Conservation (phyloP, 2,888 invertebrate species). For the Ceriagrion tenellum region DNA sequence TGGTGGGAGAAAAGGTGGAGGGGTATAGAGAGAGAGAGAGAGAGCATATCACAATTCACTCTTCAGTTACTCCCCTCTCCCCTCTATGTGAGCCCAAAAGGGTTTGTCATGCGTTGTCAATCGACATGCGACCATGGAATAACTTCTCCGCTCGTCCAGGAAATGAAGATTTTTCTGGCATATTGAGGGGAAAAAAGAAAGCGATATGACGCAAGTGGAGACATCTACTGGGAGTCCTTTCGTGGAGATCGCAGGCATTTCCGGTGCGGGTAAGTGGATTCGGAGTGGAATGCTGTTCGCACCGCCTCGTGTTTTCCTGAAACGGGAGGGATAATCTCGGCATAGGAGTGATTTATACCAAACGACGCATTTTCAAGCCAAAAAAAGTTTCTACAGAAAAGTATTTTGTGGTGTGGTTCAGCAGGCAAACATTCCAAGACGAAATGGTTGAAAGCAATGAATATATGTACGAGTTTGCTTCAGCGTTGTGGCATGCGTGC, state of each 20-base stretch:
- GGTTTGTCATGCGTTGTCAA: background rate
- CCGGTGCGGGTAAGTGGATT: background rate
- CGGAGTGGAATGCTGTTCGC: background rate
- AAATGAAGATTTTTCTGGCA: background rate
- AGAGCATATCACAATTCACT: background rate
- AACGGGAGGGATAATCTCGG: background rate
- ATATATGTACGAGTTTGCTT: too few species aligned
- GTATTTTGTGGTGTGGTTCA: too few species aligned
- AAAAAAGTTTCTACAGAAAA: too few species aligned
- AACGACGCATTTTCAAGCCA: background rate
- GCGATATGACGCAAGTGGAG: background rate
- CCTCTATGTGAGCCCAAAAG: background rate
- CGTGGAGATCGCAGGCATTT: background rate
- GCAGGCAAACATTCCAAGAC: too few species aligned
- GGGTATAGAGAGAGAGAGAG: too few species aligned
- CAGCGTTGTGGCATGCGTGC: too few species aligned
- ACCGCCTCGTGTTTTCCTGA: background rate
- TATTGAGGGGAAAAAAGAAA: background rate
- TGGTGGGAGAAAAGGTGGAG: too few species aligned
- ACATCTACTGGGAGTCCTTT: background rate
- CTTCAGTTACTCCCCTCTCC: background rate
- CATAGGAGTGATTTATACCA: background rate
- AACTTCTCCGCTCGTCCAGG: background rate
- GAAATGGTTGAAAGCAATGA: too few species aligned
- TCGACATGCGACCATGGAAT: constrained; percentile 14